Evolutionary conservation across 2,113 vertebrate genomes (phyloP).

Genomic region (Toxotes chatareus): DNA sequence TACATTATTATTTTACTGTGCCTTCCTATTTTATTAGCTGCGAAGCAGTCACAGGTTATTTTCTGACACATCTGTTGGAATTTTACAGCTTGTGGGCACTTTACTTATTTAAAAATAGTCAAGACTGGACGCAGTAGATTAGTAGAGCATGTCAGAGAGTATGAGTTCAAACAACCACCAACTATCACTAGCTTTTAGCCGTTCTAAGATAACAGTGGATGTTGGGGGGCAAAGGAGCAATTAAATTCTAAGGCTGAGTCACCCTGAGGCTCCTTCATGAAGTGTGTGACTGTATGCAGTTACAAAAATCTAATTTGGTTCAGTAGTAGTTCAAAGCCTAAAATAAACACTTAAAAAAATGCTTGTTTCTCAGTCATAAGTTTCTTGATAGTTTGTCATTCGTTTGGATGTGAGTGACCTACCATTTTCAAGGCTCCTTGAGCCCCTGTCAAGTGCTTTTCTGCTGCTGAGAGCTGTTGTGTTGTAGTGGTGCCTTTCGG

Average conservation of each 20-base stretch:
- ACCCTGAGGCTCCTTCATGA: constrained; percentile 11
- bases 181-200: constrained; percentile 20
- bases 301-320: constrained; percentile 27
- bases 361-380: background rate
- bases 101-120: constrained; percentile 26
- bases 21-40: constrained; percentile 1
- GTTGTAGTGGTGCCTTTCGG: constrained; percentile 23
- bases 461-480: constrained; percentile 21
- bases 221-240: constrained; percentile 14
- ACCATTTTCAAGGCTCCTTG: constrained; percentile 10
- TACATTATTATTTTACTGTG: constrained; percentile 2
- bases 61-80: background rate
- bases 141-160: constrained; percentile 10
- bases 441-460: constrained; percentile 25
- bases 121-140: constrained; percentile 4
- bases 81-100: background rate
- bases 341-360: constrained; percentile 1
- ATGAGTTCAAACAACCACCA: constrained; percentile 23
- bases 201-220: background rate
- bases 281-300: background rate
- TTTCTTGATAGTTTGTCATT: background rate
- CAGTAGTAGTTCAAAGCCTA: background rate
- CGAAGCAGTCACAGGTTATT: background rate
- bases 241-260: constrained; percentile 14
- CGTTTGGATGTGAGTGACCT: background rate